These are phyloP conservation scores for Lepidocyrtoides sp. DNA, from an alignment of 2,888 invertebrate species.

Conservation along the genomic window DNA sequence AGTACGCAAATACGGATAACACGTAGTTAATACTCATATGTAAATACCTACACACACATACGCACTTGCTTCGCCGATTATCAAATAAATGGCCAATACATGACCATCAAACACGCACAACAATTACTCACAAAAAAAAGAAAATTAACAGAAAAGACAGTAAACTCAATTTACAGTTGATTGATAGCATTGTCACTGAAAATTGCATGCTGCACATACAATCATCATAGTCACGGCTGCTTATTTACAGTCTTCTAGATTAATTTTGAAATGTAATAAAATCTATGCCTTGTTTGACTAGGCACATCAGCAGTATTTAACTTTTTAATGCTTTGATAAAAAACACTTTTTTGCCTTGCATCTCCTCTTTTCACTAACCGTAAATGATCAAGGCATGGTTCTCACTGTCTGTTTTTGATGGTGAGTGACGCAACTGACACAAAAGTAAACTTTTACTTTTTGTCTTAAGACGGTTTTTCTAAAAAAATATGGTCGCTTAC, in stretches of 20 bases:
- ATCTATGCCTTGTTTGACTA: neutral
- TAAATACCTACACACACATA: too few species aligned
- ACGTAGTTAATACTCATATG: too few species aligned
- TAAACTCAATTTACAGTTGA: neutral
- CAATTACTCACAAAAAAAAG: constrained; percentile 40
- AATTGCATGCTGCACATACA: neutral
- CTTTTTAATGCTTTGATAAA: constrained; percentile 38
- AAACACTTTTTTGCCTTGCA: neutral
- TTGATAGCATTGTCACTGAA: neutral
- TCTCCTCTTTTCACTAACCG: neutral
- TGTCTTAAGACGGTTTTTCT: neutral
- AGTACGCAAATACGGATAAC: too few species aligned
- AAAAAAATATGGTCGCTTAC: neutral
- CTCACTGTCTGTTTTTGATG: neutral
- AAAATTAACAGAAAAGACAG: neutral
- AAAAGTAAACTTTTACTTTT: constrained; percentile 48
- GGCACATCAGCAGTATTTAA: neutral
- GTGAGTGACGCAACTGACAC: constrained; percentile 29
- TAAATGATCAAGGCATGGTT: constrained; percentile 6
- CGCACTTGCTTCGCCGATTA: too few species aligned
- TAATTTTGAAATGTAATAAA: neutral
- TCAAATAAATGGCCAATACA: constrained; percentile 41
- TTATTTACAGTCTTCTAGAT: neutral
- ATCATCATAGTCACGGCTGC: neutral
- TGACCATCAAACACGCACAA: constrained; percentile 53